Evolutionary conservation across 1,140 invertebrate genomes (phyloP).

Genomic region (Berghia stephanieae): DNA sequence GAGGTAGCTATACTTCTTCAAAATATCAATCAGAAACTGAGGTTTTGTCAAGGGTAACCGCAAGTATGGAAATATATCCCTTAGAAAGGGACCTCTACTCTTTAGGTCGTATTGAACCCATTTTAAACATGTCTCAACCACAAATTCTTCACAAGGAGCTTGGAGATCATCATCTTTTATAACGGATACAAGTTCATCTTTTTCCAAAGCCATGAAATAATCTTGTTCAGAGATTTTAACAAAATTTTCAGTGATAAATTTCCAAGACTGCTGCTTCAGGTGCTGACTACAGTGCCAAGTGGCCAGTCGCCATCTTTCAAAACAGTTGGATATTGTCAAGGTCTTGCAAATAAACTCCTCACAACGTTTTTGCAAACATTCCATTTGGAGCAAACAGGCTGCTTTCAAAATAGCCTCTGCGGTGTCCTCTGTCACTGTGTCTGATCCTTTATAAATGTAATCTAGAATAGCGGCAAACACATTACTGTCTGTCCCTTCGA

Average conservation of each 20-base stretch:
- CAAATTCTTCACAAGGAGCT: constrained; percentile 47
- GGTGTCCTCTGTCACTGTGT: constrained; percentile 47
- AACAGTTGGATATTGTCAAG: constrained; percentile 49
- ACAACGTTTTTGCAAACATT: constrained; percentile 51
- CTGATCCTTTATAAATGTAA: constrained; percentile 54
- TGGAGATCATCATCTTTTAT: constrained; percentile 51
- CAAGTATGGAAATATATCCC: constrained; percentile 47
- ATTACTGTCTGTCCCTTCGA: constrained; percentile 52
- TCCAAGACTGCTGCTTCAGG: constrained; percentile 44
- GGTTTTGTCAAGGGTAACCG: constrained; percentile 48
- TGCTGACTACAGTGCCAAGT: constrained; percentile 48
- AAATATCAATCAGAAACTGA: constrained; percentile 49
- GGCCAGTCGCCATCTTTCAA: constrained; percentile 52
- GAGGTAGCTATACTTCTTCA: constrained; percentile 39
- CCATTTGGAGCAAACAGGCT: constrained; percentile 52
- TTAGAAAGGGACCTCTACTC: constrained; percentile 36
- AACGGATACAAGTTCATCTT: constrained; percentile 49
- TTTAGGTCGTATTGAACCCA: constrained; percentile 49
- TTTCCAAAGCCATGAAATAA: constrained; percentile 49
- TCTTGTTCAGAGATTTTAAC: constrained; percentile 45
- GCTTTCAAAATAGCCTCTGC: constrained; percentile 55
- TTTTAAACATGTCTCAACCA: constrained; percentile 47
- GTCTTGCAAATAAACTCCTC: constrained; percentile 52
- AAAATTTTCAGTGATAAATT: constrained; percentile 48
- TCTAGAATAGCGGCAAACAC: constrained; percentile 51